Percentiles rank a stretch among this genome's conserved stretches.
phyloP scores from a whole-genome alignment of 2,888 invertebrate species.

The Eulithis prunata region DNA sequence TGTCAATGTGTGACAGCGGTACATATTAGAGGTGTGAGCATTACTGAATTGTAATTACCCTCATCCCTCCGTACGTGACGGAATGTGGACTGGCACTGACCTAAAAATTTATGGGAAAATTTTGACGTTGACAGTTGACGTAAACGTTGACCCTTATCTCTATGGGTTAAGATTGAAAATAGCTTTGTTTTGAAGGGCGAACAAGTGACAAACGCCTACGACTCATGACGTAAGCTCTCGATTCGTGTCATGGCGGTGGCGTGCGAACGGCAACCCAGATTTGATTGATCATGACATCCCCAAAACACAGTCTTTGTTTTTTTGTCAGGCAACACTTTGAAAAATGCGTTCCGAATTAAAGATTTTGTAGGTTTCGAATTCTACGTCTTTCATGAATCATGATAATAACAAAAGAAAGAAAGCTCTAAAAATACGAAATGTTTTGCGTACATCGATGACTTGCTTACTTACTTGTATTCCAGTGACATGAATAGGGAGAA shows the following conservation, averaged over 20 bases:
- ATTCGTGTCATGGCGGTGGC: slow-evolving; percentile 44
- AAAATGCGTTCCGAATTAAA: slow-evolving; percentile 33
- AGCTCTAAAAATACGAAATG: too few species aligned
- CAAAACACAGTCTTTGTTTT: slow-evolving; percentile 51
- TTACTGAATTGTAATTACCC: slow-evolving; percentile 76
- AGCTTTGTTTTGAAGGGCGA: slow-evolving; percentile 45
- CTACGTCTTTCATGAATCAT: background rate
- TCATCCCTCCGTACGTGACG: slow-evolving; percentile 71
- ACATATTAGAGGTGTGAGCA: slow-evolving; percentile 64
- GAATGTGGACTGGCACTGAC: slow-evolving; percentile 70
- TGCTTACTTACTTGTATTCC: too few species aligned
- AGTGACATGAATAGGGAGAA: background rate
- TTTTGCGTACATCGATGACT: too few species aligned
- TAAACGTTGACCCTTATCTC: slow-evolving; percentile 44
- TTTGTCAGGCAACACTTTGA: slow-evolving; percentile 42
- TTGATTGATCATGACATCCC: slow-evolving; percentile 59
- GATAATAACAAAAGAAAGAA: background rate
- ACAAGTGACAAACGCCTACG: slow-evolving; percentile 63
- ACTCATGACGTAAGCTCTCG: slow-evolving; percentile 63
- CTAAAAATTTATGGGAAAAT: slow-evolving; percentile 76
- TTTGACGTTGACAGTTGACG: slow-evolving; percentile 48
- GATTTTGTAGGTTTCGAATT: background rate
- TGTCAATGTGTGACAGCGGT: slow-evolving; percentile 49
- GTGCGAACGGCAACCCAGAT: slow-evolving; percentile 47
- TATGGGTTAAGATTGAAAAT: slow-evolving; percentile 47